Percentiles rank a stretch among this genome's conserved stretches.
phyloP scores from a whole-genome alignment of 2,888 invertebrate genomes.

The Cheilosia variabilis region DNA sequence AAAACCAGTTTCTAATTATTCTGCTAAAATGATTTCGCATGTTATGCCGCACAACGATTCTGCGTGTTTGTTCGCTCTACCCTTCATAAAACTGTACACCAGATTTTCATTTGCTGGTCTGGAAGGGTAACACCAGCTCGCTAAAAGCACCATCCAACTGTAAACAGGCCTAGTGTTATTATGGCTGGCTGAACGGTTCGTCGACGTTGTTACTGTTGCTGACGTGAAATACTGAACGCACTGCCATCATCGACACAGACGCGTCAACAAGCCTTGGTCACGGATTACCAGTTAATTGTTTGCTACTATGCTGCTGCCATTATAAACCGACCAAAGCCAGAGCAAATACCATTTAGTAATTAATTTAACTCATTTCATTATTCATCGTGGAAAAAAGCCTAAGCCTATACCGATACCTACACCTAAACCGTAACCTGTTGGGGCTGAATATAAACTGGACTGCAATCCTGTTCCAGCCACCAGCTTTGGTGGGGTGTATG shows the following conservation, averaged over 20 bases:
- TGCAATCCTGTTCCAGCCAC: conserved; percentile 11
- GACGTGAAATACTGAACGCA: conserved; percentile 3
- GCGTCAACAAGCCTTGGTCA: conserved; percentile 30
- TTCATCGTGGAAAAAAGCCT: conserved; percentile 18
- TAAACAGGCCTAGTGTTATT: conserved; percentile 44
- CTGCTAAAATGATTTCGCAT: conserved; percentile 57
- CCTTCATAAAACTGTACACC: not conserved
- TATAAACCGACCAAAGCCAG: not conserved
- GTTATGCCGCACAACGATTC: conserved; percentile 58
- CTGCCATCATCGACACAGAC: conserved; percentile 14
- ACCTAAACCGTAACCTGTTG: not conserved
- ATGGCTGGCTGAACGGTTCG: conserved; percentile 37
- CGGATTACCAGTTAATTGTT: conserved; percentile 60
- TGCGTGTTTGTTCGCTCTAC: conserved; percentile 41
- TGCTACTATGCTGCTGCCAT: conserved; percentile 5
- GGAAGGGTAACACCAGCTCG: conserved; percentile 47
- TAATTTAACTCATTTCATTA: conserved; percentile 70
- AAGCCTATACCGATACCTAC: not conserved
- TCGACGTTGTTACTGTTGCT: conserved; percentile 15
- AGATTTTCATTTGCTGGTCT: conserved; percentile 41
- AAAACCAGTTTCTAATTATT: conserved; percentile 65
- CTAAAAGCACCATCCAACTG: conserved; percentile 53
- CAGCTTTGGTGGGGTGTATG: conserved; percentile 27
- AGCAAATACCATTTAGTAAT: conserved; percentile 68
- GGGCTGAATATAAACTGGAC: not conserved